These are phyloP conservation scores for Stramonita haemastoma DNA, from an alignment of 2,888 invertebrate species.

Conservation along the genomic window DNA sequence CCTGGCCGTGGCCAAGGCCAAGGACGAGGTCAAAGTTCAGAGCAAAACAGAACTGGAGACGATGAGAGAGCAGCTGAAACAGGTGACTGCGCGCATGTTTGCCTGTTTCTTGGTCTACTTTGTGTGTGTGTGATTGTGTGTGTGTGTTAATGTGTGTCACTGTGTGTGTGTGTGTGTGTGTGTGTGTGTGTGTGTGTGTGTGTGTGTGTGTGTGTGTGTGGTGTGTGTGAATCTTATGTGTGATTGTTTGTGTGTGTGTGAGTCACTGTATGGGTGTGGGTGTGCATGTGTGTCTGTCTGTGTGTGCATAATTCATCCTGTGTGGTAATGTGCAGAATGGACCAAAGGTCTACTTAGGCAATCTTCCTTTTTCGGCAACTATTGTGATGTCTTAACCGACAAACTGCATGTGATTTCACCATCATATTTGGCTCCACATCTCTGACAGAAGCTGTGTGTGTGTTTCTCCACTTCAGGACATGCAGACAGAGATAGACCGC, in stretches of 20 bases:
- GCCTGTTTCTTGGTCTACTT: background rate
- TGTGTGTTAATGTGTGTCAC: background rate
- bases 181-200: background rate
- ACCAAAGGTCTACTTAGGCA: too few species aligned
- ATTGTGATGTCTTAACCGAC: too few species aligned
- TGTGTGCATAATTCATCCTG: background rate
- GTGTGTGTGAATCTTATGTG: constrained; percentile 13
- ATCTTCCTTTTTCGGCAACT: too few species aligned
- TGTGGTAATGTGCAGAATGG: too few species aligned
- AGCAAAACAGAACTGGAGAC: constrained; percentile 66
- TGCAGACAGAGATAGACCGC: constrained; percentile 62
- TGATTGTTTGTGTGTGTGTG: constrained; percentile 3
- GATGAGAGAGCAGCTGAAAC: constrained; percentile 64
- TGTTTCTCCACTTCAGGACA: constrained; percentile 59
- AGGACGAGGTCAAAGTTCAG: constrained; percentile 70
- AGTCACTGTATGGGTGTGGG: background rate
- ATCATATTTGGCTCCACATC: too few species aligned
- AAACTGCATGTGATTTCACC: too few species aligned
- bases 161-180: background rate
- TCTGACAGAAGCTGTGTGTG: too few species aligned
- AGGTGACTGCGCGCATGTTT: constrained; percentile 51
- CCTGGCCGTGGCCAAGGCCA: constrained; percentile 69
- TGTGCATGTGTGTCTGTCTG: background rate
- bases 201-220: background rate
- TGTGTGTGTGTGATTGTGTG: background rate